Evolutionary conservation across 37 sponge, comb jelly and placozoan species (phyloP).

Genomic region (Crambe crambe): DNA sequence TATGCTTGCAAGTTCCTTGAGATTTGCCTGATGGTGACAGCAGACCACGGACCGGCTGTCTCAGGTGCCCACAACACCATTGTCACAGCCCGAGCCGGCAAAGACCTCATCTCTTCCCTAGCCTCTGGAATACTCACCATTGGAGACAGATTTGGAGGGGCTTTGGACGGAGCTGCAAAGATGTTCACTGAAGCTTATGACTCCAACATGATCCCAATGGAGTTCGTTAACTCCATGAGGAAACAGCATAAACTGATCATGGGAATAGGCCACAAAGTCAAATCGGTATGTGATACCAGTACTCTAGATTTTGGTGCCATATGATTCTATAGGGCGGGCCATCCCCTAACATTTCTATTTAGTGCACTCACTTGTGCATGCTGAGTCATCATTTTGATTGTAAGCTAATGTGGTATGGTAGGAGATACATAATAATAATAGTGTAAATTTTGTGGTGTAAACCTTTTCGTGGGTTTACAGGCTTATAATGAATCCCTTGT

Average conservation of each 20-base stretch:
- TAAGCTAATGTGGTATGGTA: too few relatives aligned
- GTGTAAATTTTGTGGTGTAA: too few relatives aligned
- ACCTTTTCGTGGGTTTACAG: too few relatives aligned
- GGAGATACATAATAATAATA: too few relatives aligned
- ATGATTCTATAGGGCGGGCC: too few relatives aligned
- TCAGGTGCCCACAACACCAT: conserved; percentile 99
- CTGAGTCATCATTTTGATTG: not conserved
- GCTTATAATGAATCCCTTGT: too few relatives aligned
- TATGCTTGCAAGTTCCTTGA: conserved; percentile 96
- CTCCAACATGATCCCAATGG: conserved; percentile 89
- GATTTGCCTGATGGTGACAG: conserved; percentile 97
- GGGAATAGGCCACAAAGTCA: conserved; percentile 99
- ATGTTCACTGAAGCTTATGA: conserved; percentile 93
- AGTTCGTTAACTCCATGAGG: conserved; percentile 96
- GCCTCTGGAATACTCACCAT: conserved; percentile 94
- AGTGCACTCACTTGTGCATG: not conserved
- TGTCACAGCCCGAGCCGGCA: conserved; percentile 92
- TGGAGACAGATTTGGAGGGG: conserved; percentile 93
- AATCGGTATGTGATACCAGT: conserved; percentile 92
- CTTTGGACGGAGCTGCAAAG: conserved; percentile 91
- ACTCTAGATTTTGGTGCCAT: too few relatives aligned
- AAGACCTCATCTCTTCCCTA: conserved; percentile 95
- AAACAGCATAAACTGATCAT: conserved; percentile 90
- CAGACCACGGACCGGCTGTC: conserved; percentile 98
- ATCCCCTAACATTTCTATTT: too few relatives aligned